phyloP scores from a whole-genome alignment of 2,113 vertebrate genomes.

The Halcyon senegalensis region DNA sequence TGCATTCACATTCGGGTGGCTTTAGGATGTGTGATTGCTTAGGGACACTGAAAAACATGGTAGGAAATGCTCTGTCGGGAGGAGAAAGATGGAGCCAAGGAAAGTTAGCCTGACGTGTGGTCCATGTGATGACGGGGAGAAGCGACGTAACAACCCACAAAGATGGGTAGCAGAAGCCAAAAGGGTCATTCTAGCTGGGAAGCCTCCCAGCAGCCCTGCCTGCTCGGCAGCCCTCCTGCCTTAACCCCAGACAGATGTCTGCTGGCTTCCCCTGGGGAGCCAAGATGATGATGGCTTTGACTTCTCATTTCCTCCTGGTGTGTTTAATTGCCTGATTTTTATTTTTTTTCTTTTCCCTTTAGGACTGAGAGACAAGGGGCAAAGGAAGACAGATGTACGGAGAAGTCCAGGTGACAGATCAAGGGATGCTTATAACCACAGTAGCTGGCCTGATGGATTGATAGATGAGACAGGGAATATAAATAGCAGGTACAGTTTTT shows the following conservation, averaged over 20 bases:
- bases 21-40: not conserved
- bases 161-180: not conserved
- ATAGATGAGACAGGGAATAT: constrained; percentile 68
- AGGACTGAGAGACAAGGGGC: not conserved
- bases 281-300: not conserved
- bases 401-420: constrained; percentile 61
- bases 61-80: not conserved
- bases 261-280: not conserved
- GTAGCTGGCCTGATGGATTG: constrained; percentile 55
- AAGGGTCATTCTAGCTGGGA: not conserved
- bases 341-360: not conserved
- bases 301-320: not conserved
- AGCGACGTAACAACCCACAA: not conserved
- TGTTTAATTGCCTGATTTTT: constrained; percentile 32
- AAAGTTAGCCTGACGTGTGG: accelerated
- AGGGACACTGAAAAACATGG: accelerated
- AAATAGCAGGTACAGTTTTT: constrained; percentile 70
- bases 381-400: constrained; percentile 57
- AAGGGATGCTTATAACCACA: constrained; percentile 48
- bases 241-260: not conserved
- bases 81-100: not conserved
- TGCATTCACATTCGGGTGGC: not conserved
- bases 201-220: not conserved
- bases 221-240: not conserved
- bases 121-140: not conserved